Base-by-base conservation (phyloP, 1,140 invertebrate genomes). In the Diorhabda elongata region DNA sequence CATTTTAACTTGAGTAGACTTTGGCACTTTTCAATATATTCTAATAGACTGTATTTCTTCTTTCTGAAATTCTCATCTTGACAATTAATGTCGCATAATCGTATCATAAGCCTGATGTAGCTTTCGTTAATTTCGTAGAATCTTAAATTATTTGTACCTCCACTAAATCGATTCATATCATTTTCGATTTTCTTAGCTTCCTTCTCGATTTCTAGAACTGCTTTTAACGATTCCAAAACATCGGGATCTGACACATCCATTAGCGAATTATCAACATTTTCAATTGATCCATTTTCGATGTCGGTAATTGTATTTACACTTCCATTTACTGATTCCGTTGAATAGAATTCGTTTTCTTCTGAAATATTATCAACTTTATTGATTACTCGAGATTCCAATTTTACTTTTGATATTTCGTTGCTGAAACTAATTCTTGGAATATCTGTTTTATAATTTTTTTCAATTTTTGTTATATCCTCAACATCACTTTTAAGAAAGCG, bases 51-150 rank as follows among this genome's bases (percentile, higher is more conserved):
- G 26, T 57, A 64, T 60, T 74, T 75, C 7, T 60, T 43, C 42
- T 66, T 61, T n/a, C 69, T 69, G 11, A 72, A 57, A 6, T 69
- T 67, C 3, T 72, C 70, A 42, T 43, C 69, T 9, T 52, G 41
- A 61, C 69, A 70, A 44, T 67, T 56, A n/a, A 74, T 60, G 7
- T 69, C 57, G 42, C 64, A 66, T 5, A 75, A 43, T 3, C 61
- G 59, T n/a, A 75, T 69, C 67, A 68, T 66, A 41, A 63, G 58
- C 42, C 66, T 67, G 26, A 75, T 67, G 2, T 74, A 60, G 42
- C 63, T 70, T 2, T 75, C 69, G 44, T 72, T 74, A 6, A 74
- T 67, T 62, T 75, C 74, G 67, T 68, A 75, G 42, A 61, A 75
- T 58, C 61, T 64, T 9, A 75, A 47, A 44, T 71, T 65, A 44